Evolutionary conservation across 1,140 invertebrate species (phyloP).

Genomic region (Bombus terrestris): DNA sequence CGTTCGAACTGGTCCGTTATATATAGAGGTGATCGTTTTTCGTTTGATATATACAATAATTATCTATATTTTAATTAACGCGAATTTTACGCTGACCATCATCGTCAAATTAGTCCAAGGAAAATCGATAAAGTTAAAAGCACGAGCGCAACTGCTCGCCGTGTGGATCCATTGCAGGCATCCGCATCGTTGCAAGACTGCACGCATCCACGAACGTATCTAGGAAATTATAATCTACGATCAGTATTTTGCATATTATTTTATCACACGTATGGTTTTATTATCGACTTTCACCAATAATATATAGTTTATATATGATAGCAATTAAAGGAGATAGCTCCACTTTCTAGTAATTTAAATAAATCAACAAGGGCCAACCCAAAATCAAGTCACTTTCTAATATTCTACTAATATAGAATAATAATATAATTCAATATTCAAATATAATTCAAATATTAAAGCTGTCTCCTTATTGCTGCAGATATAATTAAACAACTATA

Average conservation of each 20-base stretch:
- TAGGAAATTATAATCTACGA: slow-evolving; percentile 77
- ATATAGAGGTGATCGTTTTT: neutral
- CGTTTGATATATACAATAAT: slow-evolving; percentile 22
- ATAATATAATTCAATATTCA: no score
- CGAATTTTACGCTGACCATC: neutral
- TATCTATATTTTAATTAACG: slow-evolving; percentile 24
- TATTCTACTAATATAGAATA: no score
- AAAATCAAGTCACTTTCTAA: no score
- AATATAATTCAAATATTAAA: no score
- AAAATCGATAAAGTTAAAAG: slow-evolving; percentile 54
- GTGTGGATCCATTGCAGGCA: slow-evolving; percentile 87
- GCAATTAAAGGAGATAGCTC: no score
- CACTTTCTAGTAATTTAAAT: no score
- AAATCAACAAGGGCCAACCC: no score
- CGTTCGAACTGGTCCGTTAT: slow-evolving; percentile 36
- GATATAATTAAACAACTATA: no score
- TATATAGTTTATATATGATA: no score
- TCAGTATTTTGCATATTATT: neutral
- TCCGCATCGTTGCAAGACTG: slow-evolving; percentile 94
- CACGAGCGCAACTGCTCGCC: slow-evolving; percentile 29
- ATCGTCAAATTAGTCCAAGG: slow-evolving; percentile 31
- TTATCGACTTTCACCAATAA: no score
- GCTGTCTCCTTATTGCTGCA: no score
- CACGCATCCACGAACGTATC: slow-evolving; percentile 93
- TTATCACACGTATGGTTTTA: no score